A percentile compares a stretch with the other conserved stretches of the same genome.
phyloP scores from a whole-genome alignment of 2,888 invertebrate genomes.

The Notocelia uddmanniana region DNA sequence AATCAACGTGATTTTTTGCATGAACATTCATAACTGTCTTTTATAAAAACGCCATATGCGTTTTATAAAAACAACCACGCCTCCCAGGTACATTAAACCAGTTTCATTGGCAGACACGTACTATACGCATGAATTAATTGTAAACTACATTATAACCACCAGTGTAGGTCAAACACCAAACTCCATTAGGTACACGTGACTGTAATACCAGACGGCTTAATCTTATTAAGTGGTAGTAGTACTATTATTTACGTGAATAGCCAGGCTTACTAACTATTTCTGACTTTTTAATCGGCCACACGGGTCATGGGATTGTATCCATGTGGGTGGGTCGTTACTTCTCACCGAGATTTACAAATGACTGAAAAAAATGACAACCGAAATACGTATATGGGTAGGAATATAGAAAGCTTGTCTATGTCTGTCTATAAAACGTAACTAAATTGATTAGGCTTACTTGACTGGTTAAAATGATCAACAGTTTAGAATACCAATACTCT shows the following conservation, averaged over 20 bases:
- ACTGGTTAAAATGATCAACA: too few species aligned
- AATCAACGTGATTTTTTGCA: too few species aligned
- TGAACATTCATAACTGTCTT: neutral
- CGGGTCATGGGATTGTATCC: too few species aligned
- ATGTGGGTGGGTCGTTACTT: neutral
- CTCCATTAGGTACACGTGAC: constrained; percentile 12
- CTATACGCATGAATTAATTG: neutral
- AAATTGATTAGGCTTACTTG: too few species aligned
- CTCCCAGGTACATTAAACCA: neutral
- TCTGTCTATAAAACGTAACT: too few species aligned
- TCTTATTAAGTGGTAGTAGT: constrained; percentile 2
- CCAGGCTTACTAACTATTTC: neutral
- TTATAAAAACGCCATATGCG: too few species aligned
- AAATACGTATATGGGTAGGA: too few species aligned
- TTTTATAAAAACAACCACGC: neutral
- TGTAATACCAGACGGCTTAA: neutral
- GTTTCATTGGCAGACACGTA: neutral
- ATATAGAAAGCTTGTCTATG: too few species aligned
- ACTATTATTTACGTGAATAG: neutral
- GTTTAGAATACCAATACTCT: too few species aligned
- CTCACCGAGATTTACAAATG: neutral
- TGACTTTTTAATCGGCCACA: neutral
- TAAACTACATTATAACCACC: neutral
- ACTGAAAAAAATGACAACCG: too few species aligned
- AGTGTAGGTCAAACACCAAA: constrained; percentile 9